Evolutionary conservation across 2,113 vertebrate species (phyloP).

Genomic region (Raja brachyura): DNA sequence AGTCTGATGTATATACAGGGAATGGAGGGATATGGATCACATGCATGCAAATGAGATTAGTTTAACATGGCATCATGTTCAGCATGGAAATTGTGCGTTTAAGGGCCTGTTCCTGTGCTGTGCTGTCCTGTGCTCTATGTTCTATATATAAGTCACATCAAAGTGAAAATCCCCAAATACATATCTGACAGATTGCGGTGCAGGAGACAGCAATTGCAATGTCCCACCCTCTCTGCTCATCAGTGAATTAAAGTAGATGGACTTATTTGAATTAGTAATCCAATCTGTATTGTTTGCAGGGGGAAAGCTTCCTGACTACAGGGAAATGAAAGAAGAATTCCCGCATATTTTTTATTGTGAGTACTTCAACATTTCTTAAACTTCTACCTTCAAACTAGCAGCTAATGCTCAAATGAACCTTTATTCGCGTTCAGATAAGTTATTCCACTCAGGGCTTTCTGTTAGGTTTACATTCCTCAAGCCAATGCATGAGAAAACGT

Average conservation of each 20-base stretch:
- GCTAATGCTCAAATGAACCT: background rate
- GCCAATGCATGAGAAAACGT: too few species aligned
- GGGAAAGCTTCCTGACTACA: background rate
- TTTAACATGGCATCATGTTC: background rate
- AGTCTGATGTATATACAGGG: too few species aligned
- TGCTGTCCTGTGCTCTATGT: background rate
- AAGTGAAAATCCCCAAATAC: background rate
- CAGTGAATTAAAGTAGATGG: background rate
- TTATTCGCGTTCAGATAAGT: background rate
- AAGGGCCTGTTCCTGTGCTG: background rate
- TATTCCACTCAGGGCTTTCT: background rate
- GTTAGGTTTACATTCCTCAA: too few species aligned
- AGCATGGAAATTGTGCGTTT: background rate
- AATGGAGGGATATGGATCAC: too few species aligned
- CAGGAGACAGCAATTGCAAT: background rate
- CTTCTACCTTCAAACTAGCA: background rate
- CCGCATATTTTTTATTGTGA: conserved; percentile 26
- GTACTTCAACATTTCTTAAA: background rate
- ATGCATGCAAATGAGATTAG: too few species aligned
- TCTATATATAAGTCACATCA: background rate
- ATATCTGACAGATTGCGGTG: background rate
- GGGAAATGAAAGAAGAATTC: background rate
- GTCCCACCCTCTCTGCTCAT: background rate
- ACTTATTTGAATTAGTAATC: background rate
- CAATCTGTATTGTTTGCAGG: background rate